A percentile compares a stretch with the other conserved stretches of the same genome.
Conservation (phyloP, 2,113 vertebrate species). For the Zootoca vivipara region DNA sequence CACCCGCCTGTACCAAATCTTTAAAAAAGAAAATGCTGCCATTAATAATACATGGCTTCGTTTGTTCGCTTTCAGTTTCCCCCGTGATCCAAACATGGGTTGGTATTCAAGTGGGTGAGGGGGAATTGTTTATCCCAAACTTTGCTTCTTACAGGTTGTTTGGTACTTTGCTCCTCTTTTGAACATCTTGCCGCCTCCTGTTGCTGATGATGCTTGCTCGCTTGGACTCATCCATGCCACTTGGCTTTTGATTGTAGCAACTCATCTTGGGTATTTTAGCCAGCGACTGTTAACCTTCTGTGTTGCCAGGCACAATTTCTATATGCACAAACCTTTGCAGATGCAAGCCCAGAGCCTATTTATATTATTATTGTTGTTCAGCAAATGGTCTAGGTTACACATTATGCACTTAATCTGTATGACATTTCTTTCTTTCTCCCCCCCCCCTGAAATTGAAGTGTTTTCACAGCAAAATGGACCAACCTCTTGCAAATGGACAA, state of each 20-base stretch:
- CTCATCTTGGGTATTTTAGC: neutral
- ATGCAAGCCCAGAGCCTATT: neutral
- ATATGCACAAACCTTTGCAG: neutral
- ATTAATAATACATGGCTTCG: conserved; percentile 70
- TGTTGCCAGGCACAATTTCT: neutral
- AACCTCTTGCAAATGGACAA: neutral
- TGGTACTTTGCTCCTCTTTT: neutral
- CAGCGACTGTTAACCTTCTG: neutral
- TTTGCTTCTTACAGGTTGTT: conserved; percentile 38
- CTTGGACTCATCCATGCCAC: neutral
- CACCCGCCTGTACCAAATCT: conserved; percentile 49
- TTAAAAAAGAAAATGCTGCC: conserved; percentile 55
- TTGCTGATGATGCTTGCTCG: conserved; percentile 26
- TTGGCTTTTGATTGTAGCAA: neutral
- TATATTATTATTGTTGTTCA: neutral
- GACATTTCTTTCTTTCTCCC: too few species aligned
- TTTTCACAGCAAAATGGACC: neutral
- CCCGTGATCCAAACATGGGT: conserved; percentile 51
- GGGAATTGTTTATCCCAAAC: conserved; percentile 45
- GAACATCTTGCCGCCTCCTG: neutral
- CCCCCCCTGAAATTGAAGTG: too few species aligned
- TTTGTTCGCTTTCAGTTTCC: conserved; percentile 62
- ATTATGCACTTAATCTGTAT: neutral
- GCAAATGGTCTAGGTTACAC: neutral
- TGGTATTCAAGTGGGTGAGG: conserved; percentile 33